Conservation (phyloP, 2,113 vertebrate genomes). For the Leucosticte australis region DNA sequence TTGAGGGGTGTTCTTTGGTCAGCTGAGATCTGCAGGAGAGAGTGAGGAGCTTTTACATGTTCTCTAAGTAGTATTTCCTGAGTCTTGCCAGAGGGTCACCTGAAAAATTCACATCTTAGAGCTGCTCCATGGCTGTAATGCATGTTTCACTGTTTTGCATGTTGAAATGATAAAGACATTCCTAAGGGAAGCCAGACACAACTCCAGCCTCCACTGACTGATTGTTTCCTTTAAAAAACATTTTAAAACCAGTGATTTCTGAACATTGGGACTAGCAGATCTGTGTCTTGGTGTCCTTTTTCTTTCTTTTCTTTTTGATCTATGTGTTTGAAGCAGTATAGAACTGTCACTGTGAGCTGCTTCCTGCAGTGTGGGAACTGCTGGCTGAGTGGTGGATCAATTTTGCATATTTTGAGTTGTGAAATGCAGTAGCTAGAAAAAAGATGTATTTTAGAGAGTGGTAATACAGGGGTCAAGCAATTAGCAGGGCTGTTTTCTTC, state of each 20-base stretch:
- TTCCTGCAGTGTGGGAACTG: background rate
- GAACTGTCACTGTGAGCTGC: background rate
- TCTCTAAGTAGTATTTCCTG: background rate
- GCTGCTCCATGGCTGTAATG: background rate
- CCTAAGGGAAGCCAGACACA: background rate
- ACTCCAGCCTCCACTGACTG: background rate
- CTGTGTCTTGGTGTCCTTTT: background rate
- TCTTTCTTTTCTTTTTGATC: background rate
- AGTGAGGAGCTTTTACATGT: background rate
- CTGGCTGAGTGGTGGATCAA: background rate
- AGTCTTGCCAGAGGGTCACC: constrained; percentile 15
- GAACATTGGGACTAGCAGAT: background rate
- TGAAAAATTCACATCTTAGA: background rate
- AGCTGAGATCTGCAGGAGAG: background rate
- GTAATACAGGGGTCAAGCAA: background rate
- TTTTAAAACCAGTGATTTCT: background rate
- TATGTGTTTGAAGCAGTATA: background rate
- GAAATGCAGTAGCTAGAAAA: background rate
- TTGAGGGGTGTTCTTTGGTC: background rate
- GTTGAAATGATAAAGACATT: background rate
- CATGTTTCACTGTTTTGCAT: background rate
- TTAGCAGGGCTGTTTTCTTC: background rate
- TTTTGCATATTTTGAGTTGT: constrained; percentile 4
- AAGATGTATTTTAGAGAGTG: background rate
- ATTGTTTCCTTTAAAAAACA: background rate